Conservation (phyloP, 2,113 vertebrate species). For the Anthoscopus minutus region DNA sequence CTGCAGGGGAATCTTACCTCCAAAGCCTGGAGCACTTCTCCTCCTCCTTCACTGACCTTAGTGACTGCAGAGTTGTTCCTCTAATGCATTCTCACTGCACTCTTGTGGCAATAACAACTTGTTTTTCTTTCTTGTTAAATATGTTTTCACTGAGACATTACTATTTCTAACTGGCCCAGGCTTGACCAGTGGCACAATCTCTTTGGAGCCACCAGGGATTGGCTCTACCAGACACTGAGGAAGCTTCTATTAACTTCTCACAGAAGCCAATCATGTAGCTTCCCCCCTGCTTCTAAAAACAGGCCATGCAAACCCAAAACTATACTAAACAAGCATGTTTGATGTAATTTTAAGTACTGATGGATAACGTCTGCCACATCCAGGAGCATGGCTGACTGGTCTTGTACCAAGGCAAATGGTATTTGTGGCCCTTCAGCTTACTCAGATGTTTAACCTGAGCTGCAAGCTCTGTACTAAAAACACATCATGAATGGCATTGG, state of each 20-base stretch:
- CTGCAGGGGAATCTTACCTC: background rate
- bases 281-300: background rate
- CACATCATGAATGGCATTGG: background rate
- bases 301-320: background rate
- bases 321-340: background rate
- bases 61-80: background rate
- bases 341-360: background rate
- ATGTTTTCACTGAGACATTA: background rate
- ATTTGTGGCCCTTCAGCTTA: background rate
- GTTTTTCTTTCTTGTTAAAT: background rate
- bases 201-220: background rate
- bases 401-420: background rate
- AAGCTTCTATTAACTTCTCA: background rate
- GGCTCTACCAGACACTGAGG: background rate
- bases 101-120: background rate
- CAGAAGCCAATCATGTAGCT: background rate
- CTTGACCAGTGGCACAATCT: background rate
- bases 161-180: background rate
- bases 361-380: background rate
- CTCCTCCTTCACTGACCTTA: background rate
- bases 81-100: background rate
- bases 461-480: background rate
- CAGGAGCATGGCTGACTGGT: background rate
- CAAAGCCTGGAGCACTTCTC: background rate
- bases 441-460: background rate